A percentile compares a stretch with the other conserved stretches of the same genome.
Evolutionary conservation across 2,113 vertebrate species (phyloP).

Genomic region (Datnioides undecimradiatus): DNA sequence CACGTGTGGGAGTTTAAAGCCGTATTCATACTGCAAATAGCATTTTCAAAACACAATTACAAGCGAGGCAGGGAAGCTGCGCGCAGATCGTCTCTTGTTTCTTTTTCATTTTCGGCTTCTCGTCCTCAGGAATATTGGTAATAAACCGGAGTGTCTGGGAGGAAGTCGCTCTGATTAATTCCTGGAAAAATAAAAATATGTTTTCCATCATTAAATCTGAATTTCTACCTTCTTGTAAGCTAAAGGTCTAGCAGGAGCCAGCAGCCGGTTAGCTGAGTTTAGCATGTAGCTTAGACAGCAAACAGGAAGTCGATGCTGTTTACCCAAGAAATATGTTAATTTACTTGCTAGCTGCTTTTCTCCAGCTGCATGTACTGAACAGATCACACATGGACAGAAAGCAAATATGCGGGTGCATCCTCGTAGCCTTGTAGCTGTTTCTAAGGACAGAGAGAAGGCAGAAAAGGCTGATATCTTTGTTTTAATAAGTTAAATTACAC

Average conservation of each 20-base stretch:
- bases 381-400: too few relatives aligned
- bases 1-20: conserved; percentile 10
- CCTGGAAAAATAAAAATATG: too few relatives aligned
- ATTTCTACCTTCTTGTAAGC: too few relatives aligned
- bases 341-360: too few relatives aligned
- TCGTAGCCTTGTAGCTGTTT: too few relatives aligned
- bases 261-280: background rate
- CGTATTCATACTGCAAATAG: background rate
- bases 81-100: background rate
- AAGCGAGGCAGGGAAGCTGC: background rate
- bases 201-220: too few relatives aligned
- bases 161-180: background rate
- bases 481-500: too few relatives aligned
- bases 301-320: too few relatives aligned
- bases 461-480: too few relatives aligned
- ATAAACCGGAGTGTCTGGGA: background rate
- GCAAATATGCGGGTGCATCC: too few relatives aligned
- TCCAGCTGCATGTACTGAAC: too few relatives aligned
- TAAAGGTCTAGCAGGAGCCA: background rate
- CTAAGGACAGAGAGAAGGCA: too few relatives aligned
- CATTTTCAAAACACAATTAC: background rate
- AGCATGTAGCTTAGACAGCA: background rate
- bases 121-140: background rate
- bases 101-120: background rate
- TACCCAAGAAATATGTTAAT: background rate